These are phyloP conservation scores for Mimas tiliae DNA, from an alignment of 2,888 invertebrate genomes.

Conservation along the genomic window DNA sequence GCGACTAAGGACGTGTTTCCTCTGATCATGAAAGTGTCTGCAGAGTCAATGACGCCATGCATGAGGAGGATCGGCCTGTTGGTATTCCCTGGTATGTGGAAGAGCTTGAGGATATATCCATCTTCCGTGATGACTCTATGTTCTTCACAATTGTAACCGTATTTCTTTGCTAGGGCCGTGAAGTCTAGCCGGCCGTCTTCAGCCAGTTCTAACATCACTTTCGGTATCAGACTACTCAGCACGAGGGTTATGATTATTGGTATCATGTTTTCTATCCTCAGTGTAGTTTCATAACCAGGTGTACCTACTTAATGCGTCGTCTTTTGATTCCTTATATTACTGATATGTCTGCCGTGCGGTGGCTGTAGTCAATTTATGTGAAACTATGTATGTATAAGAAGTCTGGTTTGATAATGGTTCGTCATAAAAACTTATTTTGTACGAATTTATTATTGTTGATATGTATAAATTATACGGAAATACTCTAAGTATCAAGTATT, in stretches of 20 bases:
- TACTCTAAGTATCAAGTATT: too few species aligned
- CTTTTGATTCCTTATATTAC: not conserved
- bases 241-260: not conserved
- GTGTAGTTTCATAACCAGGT: not conserved
- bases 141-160: conserved; percentile 21
- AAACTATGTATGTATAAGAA: not conserved
- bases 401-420: not conserved
- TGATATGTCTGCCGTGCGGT: not conserved
- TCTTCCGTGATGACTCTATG: conserved; percentile 37
- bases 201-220: not conserved
- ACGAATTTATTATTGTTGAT: not conserved
- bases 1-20: conserved; percentile 40
- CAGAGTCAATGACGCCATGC: conserved; percentile 40
- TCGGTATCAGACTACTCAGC: not conserved
- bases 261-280: not conserved
- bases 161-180: conserved; percentile 21
- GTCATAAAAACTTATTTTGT: not conserved
- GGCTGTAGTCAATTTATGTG: not conserved
- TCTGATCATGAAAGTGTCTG: conserved; percentile 44
- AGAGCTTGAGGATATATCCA: conserved; percentile 42
- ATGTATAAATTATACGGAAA: not conserved
- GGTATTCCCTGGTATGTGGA: conserved; percentile 38
- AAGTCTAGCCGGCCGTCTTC: conserved; percentile 22
- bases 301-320: not conserved
- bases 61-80: conserved; percentile 38